Conservation (phyloP, 1,140 invertebrate genomes). For the Brachionus manjavacas region DNA sequence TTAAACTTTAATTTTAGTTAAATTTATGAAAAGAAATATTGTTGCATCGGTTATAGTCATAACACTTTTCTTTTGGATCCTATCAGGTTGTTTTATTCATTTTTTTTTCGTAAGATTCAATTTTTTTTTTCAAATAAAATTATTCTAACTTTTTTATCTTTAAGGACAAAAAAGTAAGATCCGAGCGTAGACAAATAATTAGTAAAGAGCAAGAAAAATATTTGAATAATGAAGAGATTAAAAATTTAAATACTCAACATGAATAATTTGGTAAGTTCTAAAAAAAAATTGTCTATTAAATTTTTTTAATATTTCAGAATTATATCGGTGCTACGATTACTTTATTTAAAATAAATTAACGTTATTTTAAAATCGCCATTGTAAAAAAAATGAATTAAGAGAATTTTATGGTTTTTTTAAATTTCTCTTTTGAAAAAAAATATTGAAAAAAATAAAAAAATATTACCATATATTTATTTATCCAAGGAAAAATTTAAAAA, state of each 20-base stretch:
- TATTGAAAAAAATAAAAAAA: too few species aligned
- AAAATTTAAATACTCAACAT: neutral
- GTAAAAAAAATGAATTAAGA: too few species aligned
- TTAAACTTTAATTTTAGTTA: slow-evolving; percentile 56
- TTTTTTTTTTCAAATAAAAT: neutral
- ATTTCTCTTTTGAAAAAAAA: too few species aligned
- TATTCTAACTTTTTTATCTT: neutral
- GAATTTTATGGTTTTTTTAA: too few species aligned
- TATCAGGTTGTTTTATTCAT: slow-evolving; percentile 59
- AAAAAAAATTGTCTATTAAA: too few species aligned
- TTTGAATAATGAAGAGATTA: neutral
- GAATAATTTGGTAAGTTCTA: neutral
- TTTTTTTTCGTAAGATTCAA: slow-evolving; percentile 7
- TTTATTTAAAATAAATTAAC: too few species aligned
- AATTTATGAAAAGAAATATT: slow-evolving; percentile 79
- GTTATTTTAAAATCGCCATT: too few species aligned
- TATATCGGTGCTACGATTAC: too few species aligned
- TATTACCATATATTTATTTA: too few species aligned
- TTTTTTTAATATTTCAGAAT: too few species aligned
- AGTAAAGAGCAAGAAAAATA: neutral
- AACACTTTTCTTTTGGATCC: slow-evolving; percentile 84
- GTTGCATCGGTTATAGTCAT: slow-evolving; percentile 81
- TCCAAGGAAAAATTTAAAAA: too few species aligned
- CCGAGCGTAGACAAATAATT: neutral
- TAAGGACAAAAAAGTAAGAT: slow-evolving; percentile 12